Percentiles rank a stretch among this genome's conserved stretches.
These are phyloP conservation scores for Lagria hirta DNA, from an alignment of 2,888 invertebrate genomes.

Conservation along the genomic window DNA sequence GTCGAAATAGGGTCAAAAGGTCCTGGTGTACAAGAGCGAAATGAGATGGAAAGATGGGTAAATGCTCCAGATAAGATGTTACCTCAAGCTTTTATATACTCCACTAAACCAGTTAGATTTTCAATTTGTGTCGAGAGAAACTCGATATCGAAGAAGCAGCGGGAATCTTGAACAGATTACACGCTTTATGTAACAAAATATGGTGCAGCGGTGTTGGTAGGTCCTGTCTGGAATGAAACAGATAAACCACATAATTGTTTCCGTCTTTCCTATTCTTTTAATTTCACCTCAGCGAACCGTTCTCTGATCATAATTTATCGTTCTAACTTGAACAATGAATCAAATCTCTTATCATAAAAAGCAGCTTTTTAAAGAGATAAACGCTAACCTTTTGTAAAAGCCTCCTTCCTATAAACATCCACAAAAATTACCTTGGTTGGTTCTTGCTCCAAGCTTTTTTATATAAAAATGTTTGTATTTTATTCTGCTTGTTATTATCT, in stretches of 20 bases:
- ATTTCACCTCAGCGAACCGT: conserved; percentile 6
- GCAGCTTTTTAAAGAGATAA: no score
- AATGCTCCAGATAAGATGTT: conserved; percentile 44
- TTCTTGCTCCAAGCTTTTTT: no score
- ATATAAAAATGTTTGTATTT: no score
- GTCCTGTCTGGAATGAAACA: conserved; percentile 3
- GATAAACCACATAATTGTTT: conserved; percentile 14
- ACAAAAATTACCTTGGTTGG: no score
- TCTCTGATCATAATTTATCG: conserved; percentile 8
- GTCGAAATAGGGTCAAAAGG: conserved; percentile 37
- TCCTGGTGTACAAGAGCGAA: conserved; percentile 35
- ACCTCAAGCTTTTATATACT: conserved; percentile 44
- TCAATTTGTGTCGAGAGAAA: conserved; percentile 45
- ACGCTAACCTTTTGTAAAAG: no score
- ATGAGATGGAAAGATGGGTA: conserved; percentile 44
- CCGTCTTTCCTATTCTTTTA: conserved; percentile 11
- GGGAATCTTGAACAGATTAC: conserved; percentile 39
- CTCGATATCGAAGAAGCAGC: conserved; percentile 36
- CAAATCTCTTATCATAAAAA: no score
- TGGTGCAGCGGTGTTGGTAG: no score
- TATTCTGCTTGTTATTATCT: no score
- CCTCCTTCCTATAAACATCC: no score
- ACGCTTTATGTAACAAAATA: conserved; percentile 35
- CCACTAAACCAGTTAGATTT: conserved; percentile 43
- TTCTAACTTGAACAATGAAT: conserved; percentile 7